Evolutionary conservation across 2,888 invertebrate genomes (phyloP), one percentile per base, ranked within the genome.

Genomic region (Folsomia candida): DNA sequence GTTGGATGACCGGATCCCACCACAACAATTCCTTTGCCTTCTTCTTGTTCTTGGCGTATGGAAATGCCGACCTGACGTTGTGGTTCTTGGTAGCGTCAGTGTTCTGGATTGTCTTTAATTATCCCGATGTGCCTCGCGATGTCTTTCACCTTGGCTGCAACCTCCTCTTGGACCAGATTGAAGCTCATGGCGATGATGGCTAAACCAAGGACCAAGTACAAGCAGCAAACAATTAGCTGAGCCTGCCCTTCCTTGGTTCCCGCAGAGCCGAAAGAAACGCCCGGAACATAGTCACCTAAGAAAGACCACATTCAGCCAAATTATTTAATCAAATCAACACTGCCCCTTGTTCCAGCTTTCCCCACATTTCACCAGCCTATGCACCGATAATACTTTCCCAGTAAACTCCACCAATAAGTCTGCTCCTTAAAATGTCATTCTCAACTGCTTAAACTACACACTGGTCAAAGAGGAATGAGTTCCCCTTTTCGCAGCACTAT

Each of bases 161-260:
- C 88, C 82, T 92, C 91, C 79, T 92, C 92, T 82, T 93, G 92
- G 70, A 92, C 87, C 71, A 93, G 86, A 83, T 90, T 91, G 81
- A 93, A 92, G 68, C 91, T 90, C 91, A 91, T 92, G 11, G 92
- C 92, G 80, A 93, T 90, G 70, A 92, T 85, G 71, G 92, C 89
- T 18, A 93, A 86, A 28, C 93, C 93, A 73, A 92, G 85, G 74
- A 92, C 86, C 76, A 93, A 84, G 82, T 92, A 93, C 14, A 90
- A 87, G 83, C 91, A 91, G 81, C 91, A 91, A 61, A 91, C 91
- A 73, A 91, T 88, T 82, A 92, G 86, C 82, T 91, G 91, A 64
- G 91, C 84, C 80, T 89, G 89, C 79, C 88, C 88, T 59, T 75
- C 74, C 27, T 75, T 73, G 20, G 76, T 51, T 54, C 76, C 75